Percentiles rank a stretch among this genome's conserved stretches.
phyloP scores from a whole-genome alignment of 53 echinoderm and acorn worm species.

The Holothuria scabra region DNA sequence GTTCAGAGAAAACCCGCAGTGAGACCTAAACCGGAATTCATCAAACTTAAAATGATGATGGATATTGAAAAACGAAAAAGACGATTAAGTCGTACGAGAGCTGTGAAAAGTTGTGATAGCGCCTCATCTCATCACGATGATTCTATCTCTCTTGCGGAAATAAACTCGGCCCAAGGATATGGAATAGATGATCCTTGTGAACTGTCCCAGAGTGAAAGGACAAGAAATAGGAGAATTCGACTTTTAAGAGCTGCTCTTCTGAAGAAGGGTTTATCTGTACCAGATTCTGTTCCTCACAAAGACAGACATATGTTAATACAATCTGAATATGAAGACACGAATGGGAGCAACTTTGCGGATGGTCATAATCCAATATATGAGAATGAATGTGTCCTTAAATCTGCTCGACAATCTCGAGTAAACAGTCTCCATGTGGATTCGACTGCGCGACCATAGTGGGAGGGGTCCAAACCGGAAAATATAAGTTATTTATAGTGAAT shows the following conservation, averaged over 20 bases:
- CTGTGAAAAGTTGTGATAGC: constrained; percentile 32
- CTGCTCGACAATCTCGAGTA: constrained; percentile 19
- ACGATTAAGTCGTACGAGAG: constrained; percentile 22
- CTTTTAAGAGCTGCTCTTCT: constrained; percentile 28
- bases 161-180: background rate
- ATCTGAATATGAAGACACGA: background rate
- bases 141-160: background rate
- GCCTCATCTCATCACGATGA: background rate
- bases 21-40: constrained; percentile 40
- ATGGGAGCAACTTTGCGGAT: background rate
- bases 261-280: constrained; percentile 34
- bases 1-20: constrained; percentile 14
- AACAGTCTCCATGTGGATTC: background rate
- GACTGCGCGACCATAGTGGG: no score
- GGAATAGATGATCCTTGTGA: background rate
- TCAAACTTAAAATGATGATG: constrained; percentile 47
- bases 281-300: background rate
- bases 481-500: no score
- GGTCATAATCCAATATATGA: constrained; percentile 38
- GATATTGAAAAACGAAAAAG: constrained; percentile 40
- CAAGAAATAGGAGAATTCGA: constrained; percentile 14
- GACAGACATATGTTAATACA: constrained; percentile 4
- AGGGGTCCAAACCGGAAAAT: background rate
- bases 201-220: constrained; percentile 6
- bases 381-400: constrained; percentile 27